Percentiles rank a stretch among this genome's conserved stretches.
Conservation (phyloP, 2,888 invertebrate genomes). For the Stenolophus ochropezus region DNA sequence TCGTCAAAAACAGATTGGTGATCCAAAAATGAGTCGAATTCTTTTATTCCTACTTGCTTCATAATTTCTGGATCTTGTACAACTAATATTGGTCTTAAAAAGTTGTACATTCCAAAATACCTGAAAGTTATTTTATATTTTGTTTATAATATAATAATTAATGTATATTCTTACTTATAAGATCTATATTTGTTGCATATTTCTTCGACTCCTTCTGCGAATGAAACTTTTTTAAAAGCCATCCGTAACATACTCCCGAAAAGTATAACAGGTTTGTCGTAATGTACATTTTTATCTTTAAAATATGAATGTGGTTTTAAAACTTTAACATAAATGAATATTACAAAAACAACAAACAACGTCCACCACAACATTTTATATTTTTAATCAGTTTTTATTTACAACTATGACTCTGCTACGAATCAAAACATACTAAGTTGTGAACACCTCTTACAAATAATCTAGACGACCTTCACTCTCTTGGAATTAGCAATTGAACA, state of each 20-base stretch:
- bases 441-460: too few relatives aligned
- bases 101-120: constrained; percentile 66
- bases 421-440: too few relatives aligned
- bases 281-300: constrained; percentile 14
- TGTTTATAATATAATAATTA: neutral
- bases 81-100: constrained; percentile 72
- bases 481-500: too few relatives aligned
- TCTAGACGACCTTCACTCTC: too few relatives aligned
- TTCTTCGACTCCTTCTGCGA: constrained; percentile 13
- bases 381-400: neutral
- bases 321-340: constrained; percentile 17
- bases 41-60: constrained; percentile 76
- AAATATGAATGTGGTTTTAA: constrained; percentile 25
- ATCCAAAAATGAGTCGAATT: constrained; percentile 78
- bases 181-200: neutral
- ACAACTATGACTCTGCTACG: too few relatives aligned
- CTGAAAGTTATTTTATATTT: constrained; percentile 57
- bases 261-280: constrained; percentile 16
- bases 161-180: neutral
- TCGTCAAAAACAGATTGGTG: constrained; percentile 66
- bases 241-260: constrained; percentile 27
- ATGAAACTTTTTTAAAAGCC: constrained; percentile 3
- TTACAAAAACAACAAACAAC: neutral
- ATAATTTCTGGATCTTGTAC: constrained; percentile 77
- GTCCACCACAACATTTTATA: constrained; percentile 34